Base-by-base conservation (phyloP, 2,888 invertebrate species). In the Coleophora deauratella region DNA sequence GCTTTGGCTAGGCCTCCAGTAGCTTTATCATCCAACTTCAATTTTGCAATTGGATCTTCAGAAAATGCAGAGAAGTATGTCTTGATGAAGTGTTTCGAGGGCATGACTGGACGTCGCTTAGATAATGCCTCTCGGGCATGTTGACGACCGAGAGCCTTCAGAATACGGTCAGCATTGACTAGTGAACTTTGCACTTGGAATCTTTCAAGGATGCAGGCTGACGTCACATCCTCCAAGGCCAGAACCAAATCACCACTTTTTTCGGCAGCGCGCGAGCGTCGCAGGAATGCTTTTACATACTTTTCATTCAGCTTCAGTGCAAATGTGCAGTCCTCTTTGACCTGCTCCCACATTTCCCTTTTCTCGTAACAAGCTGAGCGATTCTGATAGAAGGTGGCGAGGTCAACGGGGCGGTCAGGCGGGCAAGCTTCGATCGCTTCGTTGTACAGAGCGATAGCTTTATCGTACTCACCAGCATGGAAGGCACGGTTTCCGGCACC, bases 341-440 rank as follows among this genome's bases (percentile, higher is more conserved):
- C 96, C 50, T 92, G 88, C 46, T 89, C 89, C 88, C 93, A 94
- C 76, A 94, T 93, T 74, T 93, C 91, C 64, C 97, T 82, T 73
- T 96, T 94, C 73, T 98, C 98, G 73, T 96, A 95, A 34, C 97
- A 95, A 11, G 98, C 98, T 9, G 98, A 98, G 57, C 97, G 91
- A 69, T 98, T 98, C 73, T 98, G 98, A 73, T 96, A 97, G 76
- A 95, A 97, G 11, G 95, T 97, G 0, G 98, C 92, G 41, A 97
- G 79, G 54, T 95, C 95, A 1, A 88, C 88, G 21, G 86, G 86
- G 55, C 92, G 89, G 42, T 93, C 89, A 47, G 87, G 79, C 0
- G 95, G 93, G 60, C 97, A 97, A 28, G 93, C 88, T 55, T 96
- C 95, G 40, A 99, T 98, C 1, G 99, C 99, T 79, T 94, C 93